These are phyloP conservation scores for Junco hyemalis DNA, from an alignment of 2,113 vertebrate species.

Conservation along the genomic window DNA sequence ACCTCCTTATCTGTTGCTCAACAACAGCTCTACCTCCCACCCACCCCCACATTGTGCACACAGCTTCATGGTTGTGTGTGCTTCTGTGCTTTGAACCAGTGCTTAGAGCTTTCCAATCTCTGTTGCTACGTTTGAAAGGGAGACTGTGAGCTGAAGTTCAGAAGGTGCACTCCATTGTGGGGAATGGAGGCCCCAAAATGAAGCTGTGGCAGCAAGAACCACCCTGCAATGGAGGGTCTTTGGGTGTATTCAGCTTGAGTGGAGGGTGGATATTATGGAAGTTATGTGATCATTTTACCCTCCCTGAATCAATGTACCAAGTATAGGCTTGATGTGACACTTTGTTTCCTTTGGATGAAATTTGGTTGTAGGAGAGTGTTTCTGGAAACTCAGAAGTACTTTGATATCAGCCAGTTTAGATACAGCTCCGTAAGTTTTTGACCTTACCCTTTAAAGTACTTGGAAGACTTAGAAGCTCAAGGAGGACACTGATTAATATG, in stretches of 20 bases:
- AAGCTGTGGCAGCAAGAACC: neutral
- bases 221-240: neutral
- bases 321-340: neutral
- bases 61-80: neutral
- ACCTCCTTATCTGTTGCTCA: neutral
- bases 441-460: neutral
- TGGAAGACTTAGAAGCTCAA: neutral
- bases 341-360: neutral
- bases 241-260: neutral
- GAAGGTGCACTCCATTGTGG: neutral
- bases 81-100: neutral
- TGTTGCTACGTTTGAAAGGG: neutral
- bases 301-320: neutral
- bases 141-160: neutral
- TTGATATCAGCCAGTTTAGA: neutral
- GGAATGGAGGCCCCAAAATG: neutral
- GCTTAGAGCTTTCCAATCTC: neutral
- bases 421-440: neutral
- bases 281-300: neutral
- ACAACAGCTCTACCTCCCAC: neutral
- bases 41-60: fast-evolving
- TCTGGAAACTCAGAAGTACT: neutral
- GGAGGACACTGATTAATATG: neutral
- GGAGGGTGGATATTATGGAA: neutral
- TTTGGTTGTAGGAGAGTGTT: neutral